These are phyloP conservation scores for Hippocampus abdominalis DNA, from an alignment of 2,113 vertebrate species.

Conservation along the genomic window DNA sequence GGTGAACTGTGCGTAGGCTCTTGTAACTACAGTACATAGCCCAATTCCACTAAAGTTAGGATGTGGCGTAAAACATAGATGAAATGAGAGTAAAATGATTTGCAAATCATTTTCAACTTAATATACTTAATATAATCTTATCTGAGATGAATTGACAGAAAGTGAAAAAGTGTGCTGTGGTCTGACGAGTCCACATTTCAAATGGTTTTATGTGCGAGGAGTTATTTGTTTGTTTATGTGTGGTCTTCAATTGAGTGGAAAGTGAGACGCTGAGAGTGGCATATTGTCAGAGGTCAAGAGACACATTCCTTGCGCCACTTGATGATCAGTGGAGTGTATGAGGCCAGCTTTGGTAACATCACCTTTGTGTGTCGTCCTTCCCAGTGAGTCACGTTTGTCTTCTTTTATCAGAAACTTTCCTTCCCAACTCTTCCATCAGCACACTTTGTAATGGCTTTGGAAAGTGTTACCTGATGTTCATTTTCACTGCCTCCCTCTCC, in stretches of 20 bases:
- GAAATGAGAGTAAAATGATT: too few species aligned
- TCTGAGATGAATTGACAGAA: too few species aligned
- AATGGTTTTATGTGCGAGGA: too few species aligned
- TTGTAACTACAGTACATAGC: not conserved
- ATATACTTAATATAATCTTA: too few species aligned
- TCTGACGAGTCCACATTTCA: too few species aligned
- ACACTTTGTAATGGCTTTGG: constrained; percentile 90
- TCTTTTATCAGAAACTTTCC: constrained; percentile 66
- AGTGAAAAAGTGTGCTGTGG: too few species aligned
- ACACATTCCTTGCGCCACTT: not conserved
- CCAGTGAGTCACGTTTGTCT: constrained; percentile 75
- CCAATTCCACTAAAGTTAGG: too few species aligned
- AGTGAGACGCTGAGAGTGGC: not conserved
- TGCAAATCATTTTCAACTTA: too few species aligned
- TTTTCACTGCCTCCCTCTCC: constrained; percentile 89
- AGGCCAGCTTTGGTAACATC: constrained; percentile 27
- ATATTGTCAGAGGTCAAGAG: too few species aligned
- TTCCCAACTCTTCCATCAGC: constrained; percentile 76
- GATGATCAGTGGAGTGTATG: not conserved
- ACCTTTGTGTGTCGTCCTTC: constrained; percentile 77
- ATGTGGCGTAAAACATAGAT: too few species aligned
- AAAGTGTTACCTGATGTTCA: constrained; percentile 99
- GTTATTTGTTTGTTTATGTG: too few species aligned
- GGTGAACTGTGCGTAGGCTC: not conserved
- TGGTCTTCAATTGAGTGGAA: too few species aligned